Base-by-base conservation (phyloP, 2,888 invertebrate genomes). In the Lacanobia oleracea region DNA sequence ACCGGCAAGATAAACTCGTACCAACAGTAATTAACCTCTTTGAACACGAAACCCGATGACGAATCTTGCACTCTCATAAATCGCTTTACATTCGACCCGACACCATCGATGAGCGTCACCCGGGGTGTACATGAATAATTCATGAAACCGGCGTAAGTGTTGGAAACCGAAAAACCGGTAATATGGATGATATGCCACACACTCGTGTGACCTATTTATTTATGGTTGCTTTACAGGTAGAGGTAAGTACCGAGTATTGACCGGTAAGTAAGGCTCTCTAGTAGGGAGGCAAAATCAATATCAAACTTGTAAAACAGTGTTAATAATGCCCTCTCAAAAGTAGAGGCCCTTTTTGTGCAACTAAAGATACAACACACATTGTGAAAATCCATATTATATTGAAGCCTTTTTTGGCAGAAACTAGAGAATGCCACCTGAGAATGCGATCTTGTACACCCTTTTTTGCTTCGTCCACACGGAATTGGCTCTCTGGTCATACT, bases 121-220 rank as follows among this genome's bases (percentile, higher is more conserved):
- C 83, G 77, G 86, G 80, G 77, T 75, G 70, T 67, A 56, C 67
- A 86, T 92, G 90, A 91, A 92, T 91, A 87, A 92, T 92, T 88
- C 87, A 92, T 91, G 76, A 86, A 72, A 78, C 75, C 74, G 70
- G 73, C 77, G 84, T 57, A 67, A 75, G 70, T 86, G 86, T 81
- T 71, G 79, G 80, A 79, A 84, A 80, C 82, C 78, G 75, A 87
- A 88, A 88, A 83, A 81, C 70, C 67, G 66, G 45, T 43, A 51
- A 76, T 77, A 77, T 65, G 75, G 71, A 79, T 77, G 74, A 73
- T 69, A 75, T 72, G 79, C 79, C 74, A 70, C 71, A 72, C 79
- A 75, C 71, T 65, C 68, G 56, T 76, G 69, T 82, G 71, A 75
- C 65, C 75, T 75, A 65, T 68, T 72, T 81, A 64, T 81, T 64